phyloP scores from a whole-genome alignment of 2,113 vertebrate species.

The Colaptes auratus region DNA sequence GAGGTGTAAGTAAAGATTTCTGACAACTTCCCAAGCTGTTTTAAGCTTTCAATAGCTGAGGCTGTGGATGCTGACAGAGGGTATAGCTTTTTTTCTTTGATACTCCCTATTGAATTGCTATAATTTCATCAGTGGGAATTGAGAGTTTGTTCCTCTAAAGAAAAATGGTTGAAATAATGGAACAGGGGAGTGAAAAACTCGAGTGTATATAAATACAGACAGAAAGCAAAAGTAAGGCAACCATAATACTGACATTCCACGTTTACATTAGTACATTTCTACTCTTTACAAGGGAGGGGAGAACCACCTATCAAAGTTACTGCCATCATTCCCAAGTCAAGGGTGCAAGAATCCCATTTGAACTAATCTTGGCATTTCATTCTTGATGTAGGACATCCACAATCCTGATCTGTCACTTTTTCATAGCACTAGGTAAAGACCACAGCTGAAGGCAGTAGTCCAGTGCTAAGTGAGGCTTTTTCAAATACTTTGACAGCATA shows the following conservation, averaged over 20 bases:
- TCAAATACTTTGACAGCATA: neutral
- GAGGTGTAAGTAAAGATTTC: neutral
- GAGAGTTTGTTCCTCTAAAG: neutral
- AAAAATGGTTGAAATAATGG: neutral
- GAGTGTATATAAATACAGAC: neutral
- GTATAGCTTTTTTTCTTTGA: neutral
- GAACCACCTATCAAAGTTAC: neutral
- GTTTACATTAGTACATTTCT: neutral
- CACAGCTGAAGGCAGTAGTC: neutral
- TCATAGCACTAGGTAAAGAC: neutral
- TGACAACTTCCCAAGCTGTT: neutral
- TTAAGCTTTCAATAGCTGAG: neutral
- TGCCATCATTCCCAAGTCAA: neutral
- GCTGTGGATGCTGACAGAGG: neutral
- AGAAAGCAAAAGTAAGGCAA: neutral
- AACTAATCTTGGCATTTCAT: neutral
- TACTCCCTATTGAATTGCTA: neutral
- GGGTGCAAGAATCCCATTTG: neutral
- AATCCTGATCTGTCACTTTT: neutral
- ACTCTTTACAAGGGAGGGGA: neutral
- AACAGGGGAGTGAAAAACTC: neutral
- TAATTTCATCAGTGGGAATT: neutral
- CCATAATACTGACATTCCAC: neutral
- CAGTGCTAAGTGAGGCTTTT: neutral
- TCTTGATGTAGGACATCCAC: neutral